These are phyloP conservation scores for Papilio demoleus DNA, from an alignment of 2,888 invertebrate species.

Conservation along the genomic window DNA sequence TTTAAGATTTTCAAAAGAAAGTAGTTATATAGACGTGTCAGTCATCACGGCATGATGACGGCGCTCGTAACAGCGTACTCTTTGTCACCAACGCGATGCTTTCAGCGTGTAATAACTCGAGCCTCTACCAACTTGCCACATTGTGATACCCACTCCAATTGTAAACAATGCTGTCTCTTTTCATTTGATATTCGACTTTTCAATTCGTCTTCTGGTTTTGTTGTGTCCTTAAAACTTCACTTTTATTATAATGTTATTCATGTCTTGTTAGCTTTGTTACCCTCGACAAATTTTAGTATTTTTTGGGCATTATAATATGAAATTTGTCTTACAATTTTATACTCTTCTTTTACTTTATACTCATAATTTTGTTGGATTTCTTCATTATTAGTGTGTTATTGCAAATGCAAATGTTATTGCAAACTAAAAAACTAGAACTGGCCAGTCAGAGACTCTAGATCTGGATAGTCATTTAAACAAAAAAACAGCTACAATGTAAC, in stretches of 20 bases:
- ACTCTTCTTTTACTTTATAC: no score
- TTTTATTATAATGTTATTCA: conserved; percentile 55
- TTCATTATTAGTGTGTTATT: no score
- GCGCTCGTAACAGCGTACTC: conserved; percentile 53
- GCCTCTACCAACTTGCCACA: conserved; percentile 56
- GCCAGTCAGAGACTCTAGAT: no score
- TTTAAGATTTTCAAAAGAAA: conserved; percentile 58
- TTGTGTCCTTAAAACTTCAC: background rate
- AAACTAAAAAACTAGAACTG: no score
- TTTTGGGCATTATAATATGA: no score
- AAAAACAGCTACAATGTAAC: no score
- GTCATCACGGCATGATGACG: conserved; percentile 48
- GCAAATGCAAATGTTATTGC: no score
- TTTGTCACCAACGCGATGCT: conserved; percentile 62
- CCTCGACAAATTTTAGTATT: no score
- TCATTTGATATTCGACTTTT: conserved; percentile 26
- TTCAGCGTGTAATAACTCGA: conserved; percentile 56
- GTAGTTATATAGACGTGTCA: conserved; percentile 44
- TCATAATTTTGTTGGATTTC: no score
- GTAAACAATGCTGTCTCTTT: conserved; percentile 43
- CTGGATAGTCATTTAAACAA: no score
- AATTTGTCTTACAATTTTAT: no score
- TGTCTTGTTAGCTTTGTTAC: background rate
- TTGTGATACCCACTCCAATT: conserved; percentile 40
- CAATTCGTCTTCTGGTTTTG: conserved; percentile 8